A percentile compares a stretch with the other conserved stretches of the same genome.
These are phyloP conservation scores for Natator depressus DNA, from an alignment of 2,113 vertebrate genomes.

Conservation along the genomic window DNA sequence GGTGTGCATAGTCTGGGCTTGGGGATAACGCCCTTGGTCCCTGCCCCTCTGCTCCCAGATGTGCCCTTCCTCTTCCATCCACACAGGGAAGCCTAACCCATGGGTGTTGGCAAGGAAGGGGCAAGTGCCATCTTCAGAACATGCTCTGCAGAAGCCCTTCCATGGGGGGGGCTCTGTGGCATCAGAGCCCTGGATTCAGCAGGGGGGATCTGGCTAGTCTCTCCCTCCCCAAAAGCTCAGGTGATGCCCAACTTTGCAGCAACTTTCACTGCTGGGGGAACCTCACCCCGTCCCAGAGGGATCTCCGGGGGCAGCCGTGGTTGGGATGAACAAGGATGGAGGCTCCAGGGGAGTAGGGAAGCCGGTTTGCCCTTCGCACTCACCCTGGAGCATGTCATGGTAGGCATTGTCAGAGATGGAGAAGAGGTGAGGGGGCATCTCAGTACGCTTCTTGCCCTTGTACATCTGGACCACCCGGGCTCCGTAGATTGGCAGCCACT, in stretches of 20 bases:
- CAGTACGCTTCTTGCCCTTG: slow-evolving; percentile 59
- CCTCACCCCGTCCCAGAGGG: not conserved
- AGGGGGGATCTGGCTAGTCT: not conserved
- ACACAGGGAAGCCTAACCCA: not conserved
- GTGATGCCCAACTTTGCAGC: not conserved
- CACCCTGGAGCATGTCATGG: slow-evolving; percentile 56
- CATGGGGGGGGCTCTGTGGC: not conserved
- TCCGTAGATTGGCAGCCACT: slow-evolving; percentile 64
- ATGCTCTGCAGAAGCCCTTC: not conserved
- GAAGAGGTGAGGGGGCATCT: slow-evolving; percentile 61
- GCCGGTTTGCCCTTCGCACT: not conserved
- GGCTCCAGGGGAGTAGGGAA: fast-evolving
- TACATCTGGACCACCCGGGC: slow-evolving; percentile 35
- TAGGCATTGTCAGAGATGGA: slow-evolving; percentile 58
- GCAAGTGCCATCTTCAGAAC: not conserved
- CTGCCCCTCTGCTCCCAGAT: not conserved
- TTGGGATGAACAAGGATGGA: not conserved
- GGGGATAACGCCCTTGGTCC: not conserved
- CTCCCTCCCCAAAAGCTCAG: not conserved
- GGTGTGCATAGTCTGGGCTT: not conserved
- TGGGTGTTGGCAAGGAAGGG: not conserved
- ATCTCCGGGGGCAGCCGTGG: not conserved
- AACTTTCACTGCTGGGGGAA: not conserved
- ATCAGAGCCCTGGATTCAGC: not conserved
- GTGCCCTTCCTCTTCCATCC: not conserved